Base-by-base conservation (phyloP, 2,113 vertebrate species). In the Eulemur macaco region DNA sequence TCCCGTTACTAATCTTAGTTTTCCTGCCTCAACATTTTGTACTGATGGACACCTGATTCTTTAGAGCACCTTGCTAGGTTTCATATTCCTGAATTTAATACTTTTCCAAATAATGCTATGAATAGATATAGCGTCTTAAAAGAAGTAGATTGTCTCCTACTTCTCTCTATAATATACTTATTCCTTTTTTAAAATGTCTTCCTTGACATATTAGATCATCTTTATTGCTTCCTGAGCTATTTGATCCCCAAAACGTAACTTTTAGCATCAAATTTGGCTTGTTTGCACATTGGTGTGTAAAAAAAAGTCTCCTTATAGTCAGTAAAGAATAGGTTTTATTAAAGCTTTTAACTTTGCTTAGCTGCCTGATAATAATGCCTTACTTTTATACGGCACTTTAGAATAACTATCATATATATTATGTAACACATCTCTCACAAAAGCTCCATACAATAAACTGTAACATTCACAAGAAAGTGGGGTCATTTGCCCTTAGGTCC, bases 121-220 rank as follows among this genome's bases (percentile, higher is more conserved):
- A 97, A 97, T 97, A 96, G 93, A 89, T 95, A 97, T 68, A 58
- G 10, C 95, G 97, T 89, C 94, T 97, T 94, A 76, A 94, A 94
- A 97, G 77, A 96, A 93, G 86, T 87, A 96, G 91, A 96, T 95
- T 76, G 45, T 97, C 95, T 97, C 63, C 82, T 97, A 84, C 56
- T 78, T 94, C 73, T 95, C 85, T 73, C 77, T 94, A 56, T 93
- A 96, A 96, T 93, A 97, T 66, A 94, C 82, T 89, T 97, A 93
- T 83, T 95, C 64, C 78, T 66, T 96, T 96, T 89, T 85, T 39
- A 0, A 94, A 97, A 96, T 96, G 86, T 91, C 89, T 97, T 84
- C 83, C 94, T 96, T 96, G 97, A 97, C 88, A 94, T 82, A 96
- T 92, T 96, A 93, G 86, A 97, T 97, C 94, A 97, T 97, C 91